Evolutionary conservation across 2,113 vertebrate species (phyloP).

Genomic region (Austrofundulus limnaeus): DNA sequence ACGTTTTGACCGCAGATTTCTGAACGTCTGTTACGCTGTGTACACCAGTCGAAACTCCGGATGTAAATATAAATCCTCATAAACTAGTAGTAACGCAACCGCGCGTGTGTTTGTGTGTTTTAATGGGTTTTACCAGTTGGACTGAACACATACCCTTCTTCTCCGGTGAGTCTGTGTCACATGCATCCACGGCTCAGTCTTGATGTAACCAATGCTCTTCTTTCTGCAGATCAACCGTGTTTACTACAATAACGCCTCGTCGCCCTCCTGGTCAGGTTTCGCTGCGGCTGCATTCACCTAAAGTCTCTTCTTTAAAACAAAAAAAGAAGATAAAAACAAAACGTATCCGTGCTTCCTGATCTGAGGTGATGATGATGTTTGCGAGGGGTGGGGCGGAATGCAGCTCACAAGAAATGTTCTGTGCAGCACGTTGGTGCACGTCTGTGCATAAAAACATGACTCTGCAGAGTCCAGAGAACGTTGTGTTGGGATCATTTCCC

Average conservation of each 20-base stretch:
- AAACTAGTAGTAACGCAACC: neutral
- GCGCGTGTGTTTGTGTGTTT: neutral
- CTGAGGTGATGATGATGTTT: slow-evolving; percentile 66
- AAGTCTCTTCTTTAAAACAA: slow-evolving; percentile 15
- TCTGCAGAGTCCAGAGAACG: neutral
- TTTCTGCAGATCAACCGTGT: slow-evolving; percentile 39
- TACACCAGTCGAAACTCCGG: slow-evolving; percentile 50
- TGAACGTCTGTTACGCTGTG: slow-evolving; percentile 6
- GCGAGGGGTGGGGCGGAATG: slow-evolving; percentile 76
- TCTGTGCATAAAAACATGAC: slow-evolving; percentile 26
- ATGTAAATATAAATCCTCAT: neutral
- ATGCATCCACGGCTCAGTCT: slow-evolving; percentile 77
- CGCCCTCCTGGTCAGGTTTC: slow-evolving; percentile 7
- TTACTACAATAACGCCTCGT: slow-evolving; percentile 39
- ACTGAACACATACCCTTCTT: slow-evolving; percentile 66
- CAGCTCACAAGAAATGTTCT: slow-evolving; percentile 54
- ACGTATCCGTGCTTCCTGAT: slow-evolving; percentile 76
- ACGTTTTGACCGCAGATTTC: slow-evolving; percentile 22
- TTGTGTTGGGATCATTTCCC: neutral
- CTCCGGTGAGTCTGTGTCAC: slow-evolving; percentile 62
- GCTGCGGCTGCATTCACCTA: slow-evolving; percentile 29
- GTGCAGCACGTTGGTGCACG: slow-evolving; percentile 63
- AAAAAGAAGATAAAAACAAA: neutral
- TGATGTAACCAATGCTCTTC: slow-evolving; percentile 54
- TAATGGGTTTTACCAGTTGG: neutral